Base-by-base conservation (phyloP, 1,140 invertebrate genomes). In the Zelostemma sp. region DNA sequence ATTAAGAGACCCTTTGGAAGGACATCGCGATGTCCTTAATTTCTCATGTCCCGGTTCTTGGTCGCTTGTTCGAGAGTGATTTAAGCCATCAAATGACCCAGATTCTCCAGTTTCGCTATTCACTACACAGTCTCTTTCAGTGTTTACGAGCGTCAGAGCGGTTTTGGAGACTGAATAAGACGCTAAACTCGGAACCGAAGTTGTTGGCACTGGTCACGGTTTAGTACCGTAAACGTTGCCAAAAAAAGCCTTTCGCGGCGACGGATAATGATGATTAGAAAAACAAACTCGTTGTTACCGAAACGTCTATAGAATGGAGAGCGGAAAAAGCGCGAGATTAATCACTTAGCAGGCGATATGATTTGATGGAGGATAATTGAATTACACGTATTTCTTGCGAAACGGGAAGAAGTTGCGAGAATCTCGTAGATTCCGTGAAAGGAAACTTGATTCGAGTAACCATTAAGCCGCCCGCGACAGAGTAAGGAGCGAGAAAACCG, bases 401-500 rank as follows among this genome's bases (percentile, higher is more conserved):
- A 43, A 43, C 5, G 15, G 12, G 38, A 17, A 28, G 19, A 28
- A 45, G 14, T 16, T 41, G 18, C 35, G 6, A 35, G 21, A 28
- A 41, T 28, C 41, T 33, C 43, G 18, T 43, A 56, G 17, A 46
- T 46, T 19, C 18, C 43, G 11, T 19, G 46, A 49, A 43, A 59
- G 61, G 67, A 74, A 75, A 76, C 59, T 76, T 70, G 58, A 74
- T 74, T 74, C 61, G 65, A 74, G 69, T 50, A 56, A 67, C 67
- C 70, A 75, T 76, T 75, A 76, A 76, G 74, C 53, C 66, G 48
- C 46, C 49, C 56, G 43, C 21, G 14, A 57, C 17, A 58, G 46
- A 21, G 31, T 9, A 64, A 64, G 49, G 14, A 35, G 53, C 16
- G 56, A 64, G 48, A 58, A 67, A 72, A 74, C 65, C 50, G 60